These are phyloP conservation scores for Cuculus canorus DNA, from an alignment of 2,797 vertebrate species.

Conservation along the genomic window DNA sequence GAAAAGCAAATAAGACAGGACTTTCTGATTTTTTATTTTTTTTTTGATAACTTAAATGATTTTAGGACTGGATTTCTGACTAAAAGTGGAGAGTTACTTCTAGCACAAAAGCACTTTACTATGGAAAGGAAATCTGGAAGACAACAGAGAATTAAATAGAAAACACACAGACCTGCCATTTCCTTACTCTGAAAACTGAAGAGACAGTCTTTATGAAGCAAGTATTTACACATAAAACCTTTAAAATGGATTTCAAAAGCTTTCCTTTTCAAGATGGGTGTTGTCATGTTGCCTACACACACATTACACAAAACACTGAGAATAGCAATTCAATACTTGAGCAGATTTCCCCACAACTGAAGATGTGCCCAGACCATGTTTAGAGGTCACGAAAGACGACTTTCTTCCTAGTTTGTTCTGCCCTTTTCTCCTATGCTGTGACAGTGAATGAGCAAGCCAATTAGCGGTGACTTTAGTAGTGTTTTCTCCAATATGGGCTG, in stretches of 20 bases:
- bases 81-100: not conserved
- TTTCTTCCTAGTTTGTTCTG: not conserved
- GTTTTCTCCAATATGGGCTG: not conserved
- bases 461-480: not conserved
- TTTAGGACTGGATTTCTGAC: not conserved
- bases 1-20: not conserved
- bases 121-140: not conserved
- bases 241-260: not conserved
- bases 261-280: not conserved
- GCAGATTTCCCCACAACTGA: not conserved
- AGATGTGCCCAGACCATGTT: not conserved
- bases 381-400: not conserved
- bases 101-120: not conserved
- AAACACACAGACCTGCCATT: rapidly evolving
- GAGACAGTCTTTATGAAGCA: not conserved
- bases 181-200: not conserved
- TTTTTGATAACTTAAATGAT: not conserved
- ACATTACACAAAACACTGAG: not conserved
- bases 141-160: not conserved
- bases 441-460: not conserved
- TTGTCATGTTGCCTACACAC: not conserved
- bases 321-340: not conserved
- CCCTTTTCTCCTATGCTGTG: not conserved
- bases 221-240: not conserved
- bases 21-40: not conserved